Percentiles rank a stretch among this genome's conserved stretches.
These are phyloP conservation scores for Gambusia affinis DNA, from an alignment of 2,113 vertebrate species.

Conservation along the genomic window DNA sequence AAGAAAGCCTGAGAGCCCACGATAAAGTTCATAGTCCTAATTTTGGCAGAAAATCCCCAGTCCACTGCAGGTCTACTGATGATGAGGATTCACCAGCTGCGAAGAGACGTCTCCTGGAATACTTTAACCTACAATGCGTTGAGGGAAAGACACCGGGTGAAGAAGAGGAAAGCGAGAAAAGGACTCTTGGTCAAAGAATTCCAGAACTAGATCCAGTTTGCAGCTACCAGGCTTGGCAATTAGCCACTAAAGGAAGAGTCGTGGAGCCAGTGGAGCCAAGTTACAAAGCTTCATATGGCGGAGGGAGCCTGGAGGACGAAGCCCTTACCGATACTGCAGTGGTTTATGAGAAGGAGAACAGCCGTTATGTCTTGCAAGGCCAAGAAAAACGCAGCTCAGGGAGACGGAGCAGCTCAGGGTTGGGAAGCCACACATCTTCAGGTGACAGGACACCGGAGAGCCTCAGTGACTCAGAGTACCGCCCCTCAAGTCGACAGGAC, in stretches of 20 bases:
- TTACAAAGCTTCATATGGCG: conserved; percentile 77
- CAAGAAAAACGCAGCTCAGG: conserved; percentile 87
- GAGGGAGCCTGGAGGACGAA: conserved; percentile 76
- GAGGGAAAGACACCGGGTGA: conserved; percentile 51
- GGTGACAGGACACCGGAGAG: conserved; percentile 77
- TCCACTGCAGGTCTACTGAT: conserved; percentile 40
- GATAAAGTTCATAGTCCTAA: conserved; percentile 84
- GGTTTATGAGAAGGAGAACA: conserved; percentile 87
- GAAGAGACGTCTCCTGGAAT: conserved; percentile 87
- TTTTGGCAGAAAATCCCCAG: conserved; percentile 57
- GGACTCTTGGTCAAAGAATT: conserved; percentile 83
- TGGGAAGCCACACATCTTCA: conserved; percentile 46
- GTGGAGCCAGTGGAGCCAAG: conserved; percentile 86
- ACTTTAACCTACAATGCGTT: conserved; percentile 82
- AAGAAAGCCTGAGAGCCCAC: conserved; percentile 89
- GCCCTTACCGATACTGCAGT: conserved; percentile 80
- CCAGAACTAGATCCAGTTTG: conserved; percentile 91
- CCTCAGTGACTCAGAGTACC: conserved; percentile 84
- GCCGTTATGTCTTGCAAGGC: conserved; percentile 84
- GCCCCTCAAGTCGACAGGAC: conserved; percentile 84
- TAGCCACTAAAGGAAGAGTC: conserved; percentile 90
- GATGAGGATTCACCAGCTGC: conserved; percentile 71
- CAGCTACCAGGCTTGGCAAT: conserved; percentile 96
- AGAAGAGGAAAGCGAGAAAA: conserved; percentile 37
- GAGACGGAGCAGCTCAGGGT: conserved; percentile 61